Conservation (phyloP, 2,797 vertebrate species). For the Cyprinodon diabolis region DNA sequence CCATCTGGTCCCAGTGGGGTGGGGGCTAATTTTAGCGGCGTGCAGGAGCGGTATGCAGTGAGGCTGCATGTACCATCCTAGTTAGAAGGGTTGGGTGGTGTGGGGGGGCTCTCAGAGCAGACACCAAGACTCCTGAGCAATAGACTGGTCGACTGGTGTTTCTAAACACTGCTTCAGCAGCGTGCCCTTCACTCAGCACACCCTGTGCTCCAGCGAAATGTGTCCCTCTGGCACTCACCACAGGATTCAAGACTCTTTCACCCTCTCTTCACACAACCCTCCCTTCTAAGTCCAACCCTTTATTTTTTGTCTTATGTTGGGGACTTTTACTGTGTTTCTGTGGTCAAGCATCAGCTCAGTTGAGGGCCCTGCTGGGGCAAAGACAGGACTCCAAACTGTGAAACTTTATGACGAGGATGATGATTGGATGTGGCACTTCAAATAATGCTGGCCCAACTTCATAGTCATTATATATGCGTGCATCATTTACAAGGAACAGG, state of each 20-base stretch:
- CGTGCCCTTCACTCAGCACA: conserved; percentile 79
- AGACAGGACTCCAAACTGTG: conserved; percentile 51
- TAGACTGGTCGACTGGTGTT: conserved; percentile 78
- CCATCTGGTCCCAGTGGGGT: conserved; percentile 80
- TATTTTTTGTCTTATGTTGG: conserved; percentile 42
- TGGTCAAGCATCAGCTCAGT: conserved; percentile 60
- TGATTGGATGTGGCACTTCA: conserved; percentile 76
- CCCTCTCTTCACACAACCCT: conserved; percentile 20
- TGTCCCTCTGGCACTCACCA: conserved; percentile 77
- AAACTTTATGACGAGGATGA: conserved; percentile 63
- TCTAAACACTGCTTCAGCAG: conserved; percentile 79
- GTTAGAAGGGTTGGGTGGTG: conserved; percentile 51
- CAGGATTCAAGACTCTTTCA: conserved; percentile 65
- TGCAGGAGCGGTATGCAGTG: conserved; percentile 70
- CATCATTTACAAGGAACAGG: conserved; percentile 70
- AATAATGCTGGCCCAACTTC: conserved; percentile 67
- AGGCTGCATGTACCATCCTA: conserved; percentile 82
- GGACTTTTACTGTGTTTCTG: conserved; percentile 55
- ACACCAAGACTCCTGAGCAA: conserved; percentile 83
- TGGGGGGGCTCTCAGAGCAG: conserved; percentile 64
- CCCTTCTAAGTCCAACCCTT: conserved; percentile 39
- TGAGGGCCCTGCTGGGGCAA: conserved; percentile 47
- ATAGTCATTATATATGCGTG: conserved; percentile 67
- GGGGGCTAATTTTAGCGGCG: conserved; percentile 76
- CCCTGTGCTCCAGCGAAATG: conserved; percentile 73